Evolutionary conservation across 2,113 vertebrate genomes (phyloP), one percentile per base, ranked within the genome.

Genomic region (Chionomys nivalis): DNA sequence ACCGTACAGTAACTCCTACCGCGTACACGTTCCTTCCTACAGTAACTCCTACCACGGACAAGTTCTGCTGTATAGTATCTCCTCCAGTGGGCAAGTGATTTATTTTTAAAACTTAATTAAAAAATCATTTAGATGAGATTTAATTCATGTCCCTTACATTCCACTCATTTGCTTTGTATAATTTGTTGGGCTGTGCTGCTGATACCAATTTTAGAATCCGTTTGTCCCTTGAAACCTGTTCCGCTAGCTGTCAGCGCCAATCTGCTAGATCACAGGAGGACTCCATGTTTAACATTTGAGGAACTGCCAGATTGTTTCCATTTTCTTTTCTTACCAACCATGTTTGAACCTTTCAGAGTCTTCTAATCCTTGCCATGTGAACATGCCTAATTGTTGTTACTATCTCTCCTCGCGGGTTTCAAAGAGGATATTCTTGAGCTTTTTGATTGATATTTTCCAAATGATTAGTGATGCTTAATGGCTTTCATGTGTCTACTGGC

Each of bases 51-150:
- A 61, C 26, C 70, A 11, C 31, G 23, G 24, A 13, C 31, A 66
- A 47, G 21, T 66, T 83, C 58, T 83, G 23, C 31, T 4, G 9
- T 17, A 7, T 7, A 75, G 31, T 39, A 52, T 66, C n/a, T 76
- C 11, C 42, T 58, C 42, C 58, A 77, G 7, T 24, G 7, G 36
- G 14, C 26, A 77, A 49, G 63, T 78, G 66, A 28, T 66, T 42
- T 47, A 77, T 23, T 86, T 89, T 89, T 83, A 63, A 52, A 75
- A 90, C 42, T 91, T 83, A 89, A 28, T 66, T 87, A 78, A 87
- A 58, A 87, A 31, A 68, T 68, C 47, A 58, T 72, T 39, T 17
- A 0, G 5, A 44, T 49, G 17, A 65, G 68, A 73, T 72, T 23
- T 12, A 47, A 76, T 89, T 89, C 44, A 89, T 0, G 42, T 12